Conservation (phyloP, 2,113 vertebrate genomes). For the Himantopus leucocephalus region DNA sequence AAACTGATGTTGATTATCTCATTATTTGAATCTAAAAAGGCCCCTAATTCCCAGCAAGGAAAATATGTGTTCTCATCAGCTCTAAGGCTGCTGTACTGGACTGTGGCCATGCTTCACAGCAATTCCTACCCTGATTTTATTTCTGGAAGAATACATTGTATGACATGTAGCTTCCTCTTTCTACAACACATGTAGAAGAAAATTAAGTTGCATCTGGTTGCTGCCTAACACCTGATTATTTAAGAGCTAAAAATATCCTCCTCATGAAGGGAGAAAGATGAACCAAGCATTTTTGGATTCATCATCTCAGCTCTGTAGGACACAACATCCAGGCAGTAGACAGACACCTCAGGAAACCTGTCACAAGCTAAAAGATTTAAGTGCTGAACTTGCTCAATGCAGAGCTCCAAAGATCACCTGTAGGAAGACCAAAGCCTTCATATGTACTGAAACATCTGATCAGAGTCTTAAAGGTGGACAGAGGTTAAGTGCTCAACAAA, state of each 20-base stretch:
- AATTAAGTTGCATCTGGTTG: background rate
- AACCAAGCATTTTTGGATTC: background rate
- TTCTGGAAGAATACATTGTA: background rate
- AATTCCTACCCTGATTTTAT: background rate
- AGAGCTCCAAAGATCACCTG: background rate
- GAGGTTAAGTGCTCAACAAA: background rate
- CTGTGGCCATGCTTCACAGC: background rate
- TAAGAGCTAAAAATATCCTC: background rate
- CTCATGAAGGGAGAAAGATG: background rate
- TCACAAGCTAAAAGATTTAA: background rate
- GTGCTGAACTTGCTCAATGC: background rate
- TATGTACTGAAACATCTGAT: fast-evolving
- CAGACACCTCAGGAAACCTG: background rate
- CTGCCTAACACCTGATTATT: background rate
- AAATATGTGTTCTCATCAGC: background rate
- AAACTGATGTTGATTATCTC: constrained; percentile 1
- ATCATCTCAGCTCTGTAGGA: background rate
- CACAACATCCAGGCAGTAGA: background rate
- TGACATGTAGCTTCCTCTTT: background rate
- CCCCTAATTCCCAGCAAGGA: constrained; percentile 8
- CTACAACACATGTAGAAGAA: background rate
- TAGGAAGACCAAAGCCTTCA: background rate
- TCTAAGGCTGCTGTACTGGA: background rate
- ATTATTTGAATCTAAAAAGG: constrained; percentile 21
- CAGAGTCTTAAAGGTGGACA: background rate